Base-by-base conservation (phyloP, 1,140 invertebrate species). In the Melanaphis sacchari region DNA sequence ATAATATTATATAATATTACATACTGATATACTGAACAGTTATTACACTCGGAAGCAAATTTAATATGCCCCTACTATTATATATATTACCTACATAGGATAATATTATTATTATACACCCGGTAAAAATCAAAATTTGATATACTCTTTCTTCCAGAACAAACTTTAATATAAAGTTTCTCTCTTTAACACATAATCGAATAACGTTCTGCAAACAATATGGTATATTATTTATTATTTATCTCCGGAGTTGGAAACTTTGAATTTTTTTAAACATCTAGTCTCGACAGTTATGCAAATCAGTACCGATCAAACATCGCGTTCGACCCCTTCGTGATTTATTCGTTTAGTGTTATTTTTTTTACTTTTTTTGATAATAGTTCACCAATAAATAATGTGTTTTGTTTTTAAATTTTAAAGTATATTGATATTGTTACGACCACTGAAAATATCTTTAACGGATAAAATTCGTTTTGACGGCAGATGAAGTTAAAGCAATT, bases 21-120 rank as follows among this genome's bases (percentile, higher is more conserved):
- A 76, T 76, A 76, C 11, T 76, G 59, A 18, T 76, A 76, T 76
- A 76, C 11, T 76, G 59, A 18, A 76, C 59, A 76, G 59, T 76
- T 76, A 76, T 76, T 76, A 76, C 15, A 31, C 41, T n/a, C 5
- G 15, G 31, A 18, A 89, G 49, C 87, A 52, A 38, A 52, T 89
- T 89, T 89, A 88, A 88, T 49, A 88, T 88, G 31, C 46, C 22
- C 46, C 24, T 49, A 49, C 36, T n/a, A 88, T 76, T n/a, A 76
- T 66, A 66, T 76, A 76, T 31, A n/a, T 76, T 76, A 15, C 31
- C 31, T 76, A n/a, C 31, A 59, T 31, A 36, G 1, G 15, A 76
- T 76, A 76, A n/a, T 76, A 76, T 76, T 76, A 76, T 76, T 76
- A 76, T 22, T 76, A n/a, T 76, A n/a, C 15, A 76, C 31, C 11